Evolutionary conservation across 1,140 invertebrate genomes (phyloP), one percentile per base, ranked within the genome.

Genomic region (Thaumatotibia leucotreta): DNA sequence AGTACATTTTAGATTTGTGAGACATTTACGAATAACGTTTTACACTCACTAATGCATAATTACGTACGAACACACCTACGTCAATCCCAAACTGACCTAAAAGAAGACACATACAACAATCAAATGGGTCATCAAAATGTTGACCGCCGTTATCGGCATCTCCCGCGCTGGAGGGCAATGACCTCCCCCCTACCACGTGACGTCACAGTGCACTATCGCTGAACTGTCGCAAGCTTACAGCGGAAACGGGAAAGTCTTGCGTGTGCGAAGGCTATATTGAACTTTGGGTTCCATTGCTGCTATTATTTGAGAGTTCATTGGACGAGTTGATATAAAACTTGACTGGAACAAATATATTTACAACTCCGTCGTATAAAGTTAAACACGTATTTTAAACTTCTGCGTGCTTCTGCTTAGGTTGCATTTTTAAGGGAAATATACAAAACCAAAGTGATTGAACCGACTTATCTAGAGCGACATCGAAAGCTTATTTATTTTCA

Each of bases 91-190:
- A 24, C n/a, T 58, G 52, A 58, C 52, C 52, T 58, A 58, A 29
- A 27, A 27, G 50, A 54, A 45, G 23, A 58, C 23, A 29, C 23
- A 58, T 29, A 58, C 52, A 14, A 27, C 14, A 27, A 58, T 58
- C 52, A 58, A 58, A 58, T 58, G 52, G 52, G 52, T 58, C 52
- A 58, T 58, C 52, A 31, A 58, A 31, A 58, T 58, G 52, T 58
- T 58, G 52, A 58, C 52, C 52, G 52, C n/a, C 52, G 52, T 27
- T 58, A 58, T 58, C 52, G 23, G 22, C 52, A 58, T 58, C 52
- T 58, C 50, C 23, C 1, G 22, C n/a, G n/a, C 52, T 0, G n/a
- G 17, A 31, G 52, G 4, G 24, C 52, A 58, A 58, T n/a, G 52
- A 58, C 52, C 52, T 58, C 52, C 23, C 39, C 27, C 52, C 52